Base-by-base conservation (phyloP, 2,888 invertebrate species). In the Ophion obscuratus region DNA sequence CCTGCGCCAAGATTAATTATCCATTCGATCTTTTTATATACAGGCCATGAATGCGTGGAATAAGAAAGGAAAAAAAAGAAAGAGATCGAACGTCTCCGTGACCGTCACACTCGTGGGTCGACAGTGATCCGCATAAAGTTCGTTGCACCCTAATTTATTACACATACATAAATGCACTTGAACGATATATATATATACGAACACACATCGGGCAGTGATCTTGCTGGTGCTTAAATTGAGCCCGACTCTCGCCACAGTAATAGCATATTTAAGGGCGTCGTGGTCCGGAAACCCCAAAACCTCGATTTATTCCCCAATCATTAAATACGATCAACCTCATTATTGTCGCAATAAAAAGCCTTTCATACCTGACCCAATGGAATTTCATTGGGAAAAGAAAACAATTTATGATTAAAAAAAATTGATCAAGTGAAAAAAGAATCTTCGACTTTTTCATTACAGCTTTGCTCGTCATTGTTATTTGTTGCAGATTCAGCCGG, bases 191-290 rank as follows among this genome's bases (percentile, higher is more conserved):
- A 59, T 47, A 40, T 64, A 27, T 24, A 53, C 11, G 24, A 24
- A 20, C 3, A 68, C 44, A 24, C 17, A 10, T 24, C 11, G 24
- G 20, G 71, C 27, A 31, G 11, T 11, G 24, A 75, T 75, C 44
- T 47, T 36, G 47, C 62, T 5, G 64, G 20, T 47, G 24, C 14
- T 57, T 36, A 31, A 74, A 61, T 61, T 57, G 66, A 53, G 75
- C 27, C 17, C 76, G 31, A 31, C 57, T 67, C 78, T 73, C 85
- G 84, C 75, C 84, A 89, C 75, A 85, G 82, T 70, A 73, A 66
- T 73, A 27, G 7, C 27, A 27, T 17, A 71, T 67, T 66, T 78
- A 70, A 85, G 81, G 78, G 75, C 70, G 68, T 81, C 36, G 81
- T 75, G 71, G 71, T n/a, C 67, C 81, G 75, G 66, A 75, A 74